phyloP scores from a whole-genome alignment of 2,888 invertebrate species.

The Drosophila neotestacea region DNA sequence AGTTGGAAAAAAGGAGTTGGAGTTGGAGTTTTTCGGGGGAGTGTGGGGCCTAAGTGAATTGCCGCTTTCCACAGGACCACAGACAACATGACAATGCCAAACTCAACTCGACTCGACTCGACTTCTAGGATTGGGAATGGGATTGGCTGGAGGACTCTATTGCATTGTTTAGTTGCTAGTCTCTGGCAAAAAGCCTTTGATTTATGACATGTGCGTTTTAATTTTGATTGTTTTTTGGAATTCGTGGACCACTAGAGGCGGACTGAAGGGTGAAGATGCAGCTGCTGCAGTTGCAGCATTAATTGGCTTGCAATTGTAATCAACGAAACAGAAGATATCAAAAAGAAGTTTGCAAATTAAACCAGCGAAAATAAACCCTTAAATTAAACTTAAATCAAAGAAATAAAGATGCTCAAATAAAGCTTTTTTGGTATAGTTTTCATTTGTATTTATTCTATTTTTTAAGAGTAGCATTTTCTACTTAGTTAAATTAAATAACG shows the following conservation, averaged over 20 bases:
- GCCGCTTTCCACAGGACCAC: slow-evolving; percentile 57
- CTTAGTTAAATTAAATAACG: too few relatives aligned
- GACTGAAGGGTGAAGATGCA: neutral
- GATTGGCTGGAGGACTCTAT: slow-evolving; percentile 30
- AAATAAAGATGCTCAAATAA: neutral
- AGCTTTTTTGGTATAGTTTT: too few relatives aligned
- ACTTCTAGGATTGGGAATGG: slow-evolving; percentile 19
- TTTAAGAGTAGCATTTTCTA: too few relatives aligned
- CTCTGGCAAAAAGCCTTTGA: slow-evolving; percentile 66
- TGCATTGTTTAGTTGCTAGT: slow-evolving; percentile 72
- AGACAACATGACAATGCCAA: slow-evolving; percentile 63
- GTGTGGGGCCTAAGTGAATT: slow-evolving; percentile 71
- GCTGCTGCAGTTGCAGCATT: slow-evolving; percentile 44
- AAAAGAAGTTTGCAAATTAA: too few relatives aligned
- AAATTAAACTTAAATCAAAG: neutral
- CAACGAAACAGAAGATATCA: slow-evolving; percentile 23
- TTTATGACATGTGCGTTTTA: slow-evolving; percentile 77
- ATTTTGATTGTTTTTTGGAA: slow-evolving; percentile 65
- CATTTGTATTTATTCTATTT: too few relatives aligned
- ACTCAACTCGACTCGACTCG: slow-evolving; percentile 36
- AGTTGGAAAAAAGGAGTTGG: slow-evolving; percentile 7
- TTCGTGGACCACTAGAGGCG: slow-evolving; percentile 15
- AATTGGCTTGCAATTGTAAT: slow-evolving; percentile 57
- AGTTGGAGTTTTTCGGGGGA: slow-evolving; percentile 3
- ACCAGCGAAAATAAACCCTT: neutral